These are phyloP conservation scores for Cydia pomonella DNA, from an alignment of 1,140 invertebrate species.

Conservation along the genomic window DNA sequence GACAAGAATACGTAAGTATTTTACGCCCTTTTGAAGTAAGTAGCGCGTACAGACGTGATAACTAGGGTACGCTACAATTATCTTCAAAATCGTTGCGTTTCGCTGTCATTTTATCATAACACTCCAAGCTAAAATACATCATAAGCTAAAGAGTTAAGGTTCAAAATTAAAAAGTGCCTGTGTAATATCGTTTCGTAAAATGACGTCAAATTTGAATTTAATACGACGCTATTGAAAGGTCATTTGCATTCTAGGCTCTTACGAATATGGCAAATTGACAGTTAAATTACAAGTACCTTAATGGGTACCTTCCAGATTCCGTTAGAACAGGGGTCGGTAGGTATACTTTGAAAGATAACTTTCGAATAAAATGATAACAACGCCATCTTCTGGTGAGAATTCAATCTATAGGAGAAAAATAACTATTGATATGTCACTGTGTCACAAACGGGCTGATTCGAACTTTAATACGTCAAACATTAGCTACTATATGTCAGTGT, in stretches of 20 bases:
- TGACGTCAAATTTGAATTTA: slow-evolving; percentile 17
- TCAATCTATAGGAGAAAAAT: too few relatives aligned
- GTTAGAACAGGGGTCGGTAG: neutral
- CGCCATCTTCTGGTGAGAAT: too few relatives aligned
- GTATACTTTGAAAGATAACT: too few relatives aligned
- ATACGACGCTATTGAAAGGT: slow-evolving; percentile 13
- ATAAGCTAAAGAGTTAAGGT: neutral
- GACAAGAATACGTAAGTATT: neutral
- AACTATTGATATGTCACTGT: too few relatives aligned
- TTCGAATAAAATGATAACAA: too few relatives aligned
- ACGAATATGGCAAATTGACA: slow-evolving; percentile 16
- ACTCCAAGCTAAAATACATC: neutral
- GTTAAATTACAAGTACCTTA: slow-evolving; percentile 16
- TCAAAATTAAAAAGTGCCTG: neutral
- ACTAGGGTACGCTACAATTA: slow-evolving; percentile 2
- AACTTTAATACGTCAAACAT: too few relatives aligned
- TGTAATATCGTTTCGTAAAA: slow-evolving; percentile 2
- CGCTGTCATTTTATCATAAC: neutral
- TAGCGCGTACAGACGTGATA: neutral
- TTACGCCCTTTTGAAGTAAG: neutral
- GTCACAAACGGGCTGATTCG: too few relatives aligned
- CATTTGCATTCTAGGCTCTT: neutral
- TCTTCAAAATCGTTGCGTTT: slow-evolving; percentile 5
- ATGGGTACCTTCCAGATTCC: slow-evolving; percentile 9
- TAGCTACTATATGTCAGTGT: too few relatives aligned